Conservation (phyloP, 2,113 vertebrate species). For the Callopanchax toddi region DNA sequence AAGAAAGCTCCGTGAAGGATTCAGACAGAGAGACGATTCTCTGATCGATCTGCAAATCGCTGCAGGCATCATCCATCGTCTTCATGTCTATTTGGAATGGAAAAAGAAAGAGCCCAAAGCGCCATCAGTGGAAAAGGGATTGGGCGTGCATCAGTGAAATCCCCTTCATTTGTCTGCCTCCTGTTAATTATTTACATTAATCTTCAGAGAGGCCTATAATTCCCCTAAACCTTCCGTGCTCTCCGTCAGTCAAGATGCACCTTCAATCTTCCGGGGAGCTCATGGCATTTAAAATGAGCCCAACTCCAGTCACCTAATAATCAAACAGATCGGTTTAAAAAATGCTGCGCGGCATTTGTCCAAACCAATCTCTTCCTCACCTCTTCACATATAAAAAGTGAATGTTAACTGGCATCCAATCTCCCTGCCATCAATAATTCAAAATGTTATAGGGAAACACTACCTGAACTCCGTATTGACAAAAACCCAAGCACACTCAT, state of each 20-base stretch:
- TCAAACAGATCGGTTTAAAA: constrained; percentile 59
- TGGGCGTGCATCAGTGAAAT: constrained; percentile 33
- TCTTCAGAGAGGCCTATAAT: constrained; percentile 47
- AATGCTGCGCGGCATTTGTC: constrained; percentile 43
- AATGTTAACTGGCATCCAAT: constrained; percentile 66
- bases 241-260: constrained; percentile 27
- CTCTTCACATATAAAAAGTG: constrained; percentile 56
- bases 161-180: constrained; percentile 41
- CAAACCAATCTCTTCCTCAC: constrained; percentile 28
- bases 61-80: constrained; percentile 64
- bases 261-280: constrained; percentile 27
- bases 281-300: constrained; percentile 29
- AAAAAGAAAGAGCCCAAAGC: constrained; percentile 20
- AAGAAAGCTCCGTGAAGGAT: constrained; percentile 58
- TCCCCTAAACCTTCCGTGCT: constrained; percentile 28
- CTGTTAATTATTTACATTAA: constrained; percentile 63
- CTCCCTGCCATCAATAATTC: constrained; percentile 76
- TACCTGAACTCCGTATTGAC: constrained; percentile 78
- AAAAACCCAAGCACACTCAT: constrained; percentile 75
- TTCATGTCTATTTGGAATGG: constrained; percentile 52
- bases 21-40: constrained; percentile 62
- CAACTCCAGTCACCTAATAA: constrained; percentile 30
- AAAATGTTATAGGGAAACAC: constrained; percentile 77
- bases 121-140: constrained; percentile 36
- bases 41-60: constrained; percentile 70